Conservation (phyloP, 2,888 invertebrate genomes). For the Cataglyphis rosenhaueri region DNA sequence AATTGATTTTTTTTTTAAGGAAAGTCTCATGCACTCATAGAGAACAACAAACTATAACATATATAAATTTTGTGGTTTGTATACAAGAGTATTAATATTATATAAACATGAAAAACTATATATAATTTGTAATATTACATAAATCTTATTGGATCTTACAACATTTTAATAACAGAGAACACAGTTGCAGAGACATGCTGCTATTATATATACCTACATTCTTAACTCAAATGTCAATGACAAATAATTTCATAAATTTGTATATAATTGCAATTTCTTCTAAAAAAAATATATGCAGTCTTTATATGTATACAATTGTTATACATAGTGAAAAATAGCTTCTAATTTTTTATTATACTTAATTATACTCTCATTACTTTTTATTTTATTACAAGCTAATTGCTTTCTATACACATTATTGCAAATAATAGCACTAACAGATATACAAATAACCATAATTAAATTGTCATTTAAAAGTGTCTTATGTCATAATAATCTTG, state of each 20-base stretch:
- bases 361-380: neutral
- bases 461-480: neutral
- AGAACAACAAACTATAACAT: neutral
- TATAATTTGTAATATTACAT: slow-evolving; percentile 35
- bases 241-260: slow-evolving; percentile 18
- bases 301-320: neutral
- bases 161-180: slow-evolving; percentile 34
- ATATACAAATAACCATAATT: slow-evolving; percentile 17
- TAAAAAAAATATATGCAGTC: neutral
- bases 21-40: neutral
- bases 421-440: neutral
- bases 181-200: slow-evolving; percentile 45
- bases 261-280: neutral
- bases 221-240: slow-evolving; percentile 56
- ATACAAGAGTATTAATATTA: slow-evolving; percentile 2
- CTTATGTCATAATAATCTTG: slow-evolving; percentile 26
- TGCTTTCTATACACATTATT: neutral
- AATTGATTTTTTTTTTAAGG: neutral
- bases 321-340: neutral
- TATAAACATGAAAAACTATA: slow-evolving; percentile 27
- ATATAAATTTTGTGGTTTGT: neutral
- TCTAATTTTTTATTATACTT: slow-evolving; percentile 9
- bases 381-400: neutral
- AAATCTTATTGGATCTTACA: slow-evolving; percentile 9
- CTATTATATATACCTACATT: slow-evolving; percentile 32